Evolutionary conservation across 2,888 invertebrate species (phyloP), one percentile per base, ranked within the genome.

Genomic region (Cataglyphis cursor): DNA sequence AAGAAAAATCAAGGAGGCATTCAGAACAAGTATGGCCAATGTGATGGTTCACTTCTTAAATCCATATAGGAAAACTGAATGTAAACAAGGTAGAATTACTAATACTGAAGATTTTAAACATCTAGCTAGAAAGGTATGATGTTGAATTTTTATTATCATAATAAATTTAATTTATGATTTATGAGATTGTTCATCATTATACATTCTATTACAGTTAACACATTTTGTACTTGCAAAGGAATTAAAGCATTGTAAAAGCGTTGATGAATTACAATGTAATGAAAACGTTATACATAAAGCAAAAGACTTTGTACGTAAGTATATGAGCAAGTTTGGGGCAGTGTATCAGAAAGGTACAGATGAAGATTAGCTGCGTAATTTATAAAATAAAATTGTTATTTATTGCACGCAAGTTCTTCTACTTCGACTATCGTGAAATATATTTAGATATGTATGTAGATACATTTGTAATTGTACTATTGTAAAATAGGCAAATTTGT

Each of bases 191-290:
- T 76, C 21, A 54, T 61, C 24, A 66, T 76, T 38, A 15, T 31
- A 38, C 18, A 68, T 65, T 62, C 28, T 81, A 82, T 95, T 96
- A 75, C 96, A 99, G 99, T 95, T 99, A 84, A 99, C 99, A 0
- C 99, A 99, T 95, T 98, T 98, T 95, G 98, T 99, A 84, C 97
- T 99, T 97, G 96, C 98, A 83, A 99, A 99, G 95, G 99, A 99
- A 95, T 95, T 99, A 94, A 99, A 98, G 94, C 98, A 99, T 94
- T 98, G 98, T 93, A 97, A 97, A 86, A 97, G 97, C 62, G 97
- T 98, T 3, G 98, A 98, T 87, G 98, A 98, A 91, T 95, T 99
- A 72, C 97, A 97, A 74, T 98, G 98, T 91, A 98, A 98, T 54
- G 98, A 98, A 90, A 98, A 98, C 82, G 99, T 99, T 9, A 98